Conservation (phyloP, 2,113 vertebrate species). For the Brachyistius frenatus region DNA sequence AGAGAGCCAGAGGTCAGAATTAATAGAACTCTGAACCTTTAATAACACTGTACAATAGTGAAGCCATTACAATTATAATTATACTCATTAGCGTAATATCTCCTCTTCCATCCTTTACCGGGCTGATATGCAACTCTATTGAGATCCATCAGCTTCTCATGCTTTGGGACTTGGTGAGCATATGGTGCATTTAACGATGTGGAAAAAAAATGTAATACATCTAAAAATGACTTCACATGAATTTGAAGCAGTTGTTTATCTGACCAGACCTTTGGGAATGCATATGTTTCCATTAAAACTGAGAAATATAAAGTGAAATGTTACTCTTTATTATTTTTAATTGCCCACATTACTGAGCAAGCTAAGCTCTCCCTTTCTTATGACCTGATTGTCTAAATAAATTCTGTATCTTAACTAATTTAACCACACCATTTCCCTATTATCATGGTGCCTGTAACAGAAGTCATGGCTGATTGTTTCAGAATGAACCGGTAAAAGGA, state of each 20-base stretch:
- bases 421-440: not conserved
- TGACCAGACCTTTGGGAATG: conserved; percentile 29
- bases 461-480: not conserved
- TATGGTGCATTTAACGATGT: conserved; percentile 60
- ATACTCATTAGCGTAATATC: conserved; percentile 69
- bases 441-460: not conserved
- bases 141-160: conserved; percentile 44
- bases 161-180: conserved; percentile 47
- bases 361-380: not conserved
- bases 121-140: conserved; percentile 44
- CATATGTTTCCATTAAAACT: conserved; percentile 18
- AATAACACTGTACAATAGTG: conserved; percentile 58
- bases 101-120: conserved; percentile 46
- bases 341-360: conserved; percentile 9
- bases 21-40: conserved; percentile 62
- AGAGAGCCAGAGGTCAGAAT: conserved; percentile 60
- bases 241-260: conserved; percentile 43
- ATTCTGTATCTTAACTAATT: not conserved
- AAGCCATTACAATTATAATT: conserved; percentile 65
- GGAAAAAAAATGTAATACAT: conserved; percentile 9
- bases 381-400: not conserved
- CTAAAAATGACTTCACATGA: conserved; percentile 27
- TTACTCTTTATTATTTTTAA: conserved; percentile 9
- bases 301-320: conserved; percentile 20
- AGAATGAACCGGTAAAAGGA: not conserved